phyloP scores from a whole-genome alignment of 2,888 invertebrate species.

The Heliconius aoede region DNA sequence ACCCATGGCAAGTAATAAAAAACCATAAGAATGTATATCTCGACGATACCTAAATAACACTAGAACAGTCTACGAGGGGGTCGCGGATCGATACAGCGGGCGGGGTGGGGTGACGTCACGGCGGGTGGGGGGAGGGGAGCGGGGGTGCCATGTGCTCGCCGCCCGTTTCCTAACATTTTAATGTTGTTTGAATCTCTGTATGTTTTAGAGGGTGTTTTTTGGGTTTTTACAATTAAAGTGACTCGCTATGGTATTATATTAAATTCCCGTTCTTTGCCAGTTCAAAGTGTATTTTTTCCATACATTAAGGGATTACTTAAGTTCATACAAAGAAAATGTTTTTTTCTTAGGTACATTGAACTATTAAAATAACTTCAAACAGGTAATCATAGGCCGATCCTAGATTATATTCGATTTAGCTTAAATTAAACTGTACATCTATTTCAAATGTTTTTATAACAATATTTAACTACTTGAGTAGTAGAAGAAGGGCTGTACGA shows the following conservation, averaged over 20 bases:
- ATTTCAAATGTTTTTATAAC: no score
- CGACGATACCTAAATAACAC: conserved; percentile 59
- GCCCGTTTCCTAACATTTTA: conserved; percentile 44
- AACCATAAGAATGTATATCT: conserved; percentile 62
- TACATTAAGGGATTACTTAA: background rate
- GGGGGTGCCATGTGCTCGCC: conserved; percentile 56
- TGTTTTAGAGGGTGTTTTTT: conserved; percentile 28
- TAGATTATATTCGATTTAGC: background rate
- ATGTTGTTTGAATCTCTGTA: conserved; percentile 41
- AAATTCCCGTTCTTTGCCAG: background rate
- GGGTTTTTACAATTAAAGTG: conserved; percentile 19
- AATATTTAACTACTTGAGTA: no score
- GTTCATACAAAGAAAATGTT: background rate
- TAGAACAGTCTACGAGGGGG: conserved; percentile 51
- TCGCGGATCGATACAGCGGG: conserved; percentile 70
- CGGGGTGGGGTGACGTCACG: conserved; percentile 75
- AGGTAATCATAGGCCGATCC: background rate
- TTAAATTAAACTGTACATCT: no score
- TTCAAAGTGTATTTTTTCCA: background rate
- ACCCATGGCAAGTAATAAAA: conserved; percentile 49
- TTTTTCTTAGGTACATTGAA: no score
- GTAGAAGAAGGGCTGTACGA: no score
- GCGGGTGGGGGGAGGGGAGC: conserved; percentile 52
- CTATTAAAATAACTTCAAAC: no score
- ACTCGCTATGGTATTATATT: background rate